These are phyloP conservation scores for Thaleichthys pacificus DNA, from an alignment of 2,797 vertebrate species.

Conservation along the genomic window DNA sequence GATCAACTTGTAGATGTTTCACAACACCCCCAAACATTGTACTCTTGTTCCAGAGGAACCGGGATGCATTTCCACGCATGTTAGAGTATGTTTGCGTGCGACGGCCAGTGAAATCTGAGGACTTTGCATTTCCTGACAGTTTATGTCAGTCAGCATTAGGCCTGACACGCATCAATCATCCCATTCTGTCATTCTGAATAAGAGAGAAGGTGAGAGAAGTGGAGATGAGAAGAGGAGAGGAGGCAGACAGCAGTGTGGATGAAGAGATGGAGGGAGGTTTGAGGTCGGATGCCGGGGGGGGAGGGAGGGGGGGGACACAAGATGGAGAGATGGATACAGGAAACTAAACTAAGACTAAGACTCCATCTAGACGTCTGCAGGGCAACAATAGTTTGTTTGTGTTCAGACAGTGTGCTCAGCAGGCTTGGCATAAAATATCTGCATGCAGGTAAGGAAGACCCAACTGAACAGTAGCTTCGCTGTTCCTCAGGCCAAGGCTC, in stretches of 20 bases:
- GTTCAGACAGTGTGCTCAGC: too few relatives aligned
- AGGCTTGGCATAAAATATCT: too few relatives aligned
- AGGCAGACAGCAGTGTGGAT: not conserved
- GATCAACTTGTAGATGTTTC: not conserved
- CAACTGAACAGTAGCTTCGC: too few relatives aligned
- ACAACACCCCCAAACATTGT: not conserved
- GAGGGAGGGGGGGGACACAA: not conserved
- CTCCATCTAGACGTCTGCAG: too few relatives aligned
- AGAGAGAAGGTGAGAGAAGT: slow-evolving; percentile 22
- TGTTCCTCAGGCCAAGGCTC: too few relatives aligned
- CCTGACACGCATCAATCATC: slow-evolving; percentile 63
- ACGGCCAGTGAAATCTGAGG: slow-evolving; percentile 29
- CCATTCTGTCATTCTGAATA: slow-evolving; percentile 48
- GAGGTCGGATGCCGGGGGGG: slow-evolving; percentile 8
- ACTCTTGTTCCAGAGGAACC: not conserved
- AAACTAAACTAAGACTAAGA: slow-evolving; percentile 8
- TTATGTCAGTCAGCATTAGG: slow-evolving; percentile 51
- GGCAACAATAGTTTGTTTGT: too few relatives aligned
- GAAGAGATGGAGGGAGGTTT: slow-evolving; percentile 9
- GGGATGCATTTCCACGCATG: not conserved
- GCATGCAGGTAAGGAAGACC: too few relatives aligned
- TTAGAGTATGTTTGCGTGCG: slow-evolving; percentile 18
- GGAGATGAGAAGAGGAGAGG: not conserved
- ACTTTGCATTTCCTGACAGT: slow-evolving; percentile 42
- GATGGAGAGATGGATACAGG: slow-evolving; percentile 14